A percentile compares a stretch with the other conserved stretches of the same genome.
These are phyloP conservation scores for Silurus meridionalis DNA, from an alignment of 2,113 vertebrate genomes.

Conservation along the genomic window DNA sequence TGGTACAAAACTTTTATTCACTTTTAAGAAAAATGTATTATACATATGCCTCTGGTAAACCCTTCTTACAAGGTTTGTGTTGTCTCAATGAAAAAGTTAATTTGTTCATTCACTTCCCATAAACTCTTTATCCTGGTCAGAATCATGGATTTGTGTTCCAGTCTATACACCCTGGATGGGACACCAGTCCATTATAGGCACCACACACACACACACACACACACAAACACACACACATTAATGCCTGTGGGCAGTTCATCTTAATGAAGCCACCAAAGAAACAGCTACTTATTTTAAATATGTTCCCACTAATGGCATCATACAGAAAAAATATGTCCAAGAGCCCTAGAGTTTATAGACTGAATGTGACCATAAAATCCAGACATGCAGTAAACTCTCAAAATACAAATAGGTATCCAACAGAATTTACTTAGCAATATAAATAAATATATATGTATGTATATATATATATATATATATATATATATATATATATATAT, in stretches of 20 bases:
- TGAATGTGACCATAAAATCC: neutral
- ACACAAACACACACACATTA: neutral
- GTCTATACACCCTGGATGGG: neutral
- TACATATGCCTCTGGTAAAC: neutral
- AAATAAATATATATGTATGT: too few relatives aligned
- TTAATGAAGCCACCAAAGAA: neutral
- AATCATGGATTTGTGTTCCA: too few relatives aligned
- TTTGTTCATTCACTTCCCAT: neutral
- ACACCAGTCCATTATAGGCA: neutral
- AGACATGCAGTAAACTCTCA: neutral
- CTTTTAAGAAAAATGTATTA: neutral
- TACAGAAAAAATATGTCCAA: too few relatives aligned
- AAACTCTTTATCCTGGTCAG: too few relatives aligned
- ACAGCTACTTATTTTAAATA: too few relatives aligned
- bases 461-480: too few relatives aligned
- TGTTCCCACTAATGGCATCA: too few relatives aligned
- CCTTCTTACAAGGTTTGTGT: neutral
- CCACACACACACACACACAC: neutral
- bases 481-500: too few relatives aligned
- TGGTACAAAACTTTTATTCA: neutral
- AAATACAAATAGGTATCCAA: neutral
- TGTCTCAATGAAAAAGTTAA: neutral
- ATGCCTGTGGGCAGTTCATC: neutral
- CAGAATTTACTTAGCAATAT: neutral
- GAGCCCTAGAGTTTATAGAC: neutral